Evolutionary conservation across 2,113 vertebrate genomes (phyloP), one percentile per base, ranked within the genome.

Genomic region (Picathartes gymnocephalus): DNA sequence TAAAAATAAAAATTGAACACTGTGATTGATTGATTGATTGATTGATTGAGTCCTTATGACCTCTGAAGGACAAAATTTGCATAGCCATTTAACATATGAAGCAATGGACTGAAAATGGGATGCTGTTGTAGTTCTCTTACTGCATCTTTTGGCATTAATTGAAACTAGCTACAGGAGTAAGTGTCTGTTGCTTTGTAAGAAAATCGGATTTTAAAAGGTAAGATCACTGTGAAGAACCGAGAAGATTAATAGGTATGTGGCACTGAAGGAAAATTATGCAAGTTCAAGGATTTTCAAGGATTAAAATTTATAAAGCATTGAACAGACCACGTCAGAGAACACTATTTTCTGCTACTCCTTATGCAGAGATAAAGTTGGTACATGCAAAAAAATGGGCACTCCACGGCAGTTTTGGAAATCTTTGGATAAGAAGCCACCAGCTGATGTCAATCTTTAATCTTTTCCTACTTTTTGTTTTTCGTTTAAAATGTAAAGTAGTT

Each of bases 401-500:
- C 18, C 40, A 57, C 25, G 65, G 42, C 57, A 37, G 15, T 35
- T 86, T 56, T 30, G 79, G 39, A 86, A 68, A 64, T 71, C 40
- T 93, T 66, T 61, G 69, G 56, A 64, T 88, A 70, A 91, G 45
- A n/a, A 64, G 18, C 28, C 44, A 80, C 20, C 50, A 69, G 19
- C 30, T 65, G 50, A 92, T 84, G 81, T 76, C 39, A 61, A 44
- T 72, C 42, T 85, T 89, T 64, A 89, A 35, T 45, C 31, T 71
- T 61, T 82, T 82, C 90, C 66, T 51, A 17, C 51, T 74, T 83
- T 84, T 33, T 64, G 10, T 19, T 78, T 81, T 91, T 85, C 12
- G 3, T 80, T 85, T 85, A 77, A 91, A 81, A 85, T 89, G 82
- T 84, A 74, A 95, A 93, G 54, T 62, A 93, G 61, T 57, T 68